These are phyloP conservation scores for Ostrea edulis DNA, from an alignment of 1,140 invertebrate species.

Conservation along the genomic window DNA sequence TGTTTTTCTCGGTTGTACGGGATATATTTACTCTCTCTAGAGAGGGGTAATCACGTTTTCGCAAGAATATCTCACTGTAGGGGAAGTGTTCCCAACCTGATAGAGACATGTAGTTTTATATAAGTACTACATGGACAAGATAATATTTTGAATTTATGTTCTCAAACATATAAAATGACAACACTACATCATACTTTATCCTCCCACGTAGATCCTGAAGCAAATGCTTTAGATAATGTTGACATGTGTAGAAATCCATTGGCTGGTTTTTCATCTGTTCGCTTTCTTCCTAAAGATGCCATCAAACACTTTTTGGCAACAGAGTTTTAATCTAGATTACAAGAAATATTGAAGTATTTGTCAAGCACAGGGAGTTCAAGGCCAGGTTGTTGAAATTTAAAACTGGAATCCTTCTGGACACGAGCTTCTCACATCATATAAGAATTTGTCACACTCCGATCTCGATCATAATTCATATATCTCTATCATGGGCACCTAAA, in stretches of 20 bases:
- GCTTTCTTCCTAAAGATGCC: neutral
- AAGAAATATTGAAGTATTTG: too few relatives aligned
- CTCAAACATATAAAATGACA: neutral
- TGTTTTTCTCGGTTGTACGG: too few relatives aligned
- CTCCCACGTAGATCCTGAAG: conserved; percentile 19
- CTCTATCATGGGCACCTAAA: too few relatives aligned
- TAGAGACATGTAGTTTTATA: too few relatives aligned
- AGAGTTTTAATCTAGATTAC: neutral
- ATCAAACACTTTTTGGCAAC: neutral
- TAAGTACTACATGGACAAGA: too few relatives aligned
- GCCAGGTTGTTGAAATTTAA: neutral
- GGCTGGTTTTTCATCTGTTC: conserved; percentile 20
- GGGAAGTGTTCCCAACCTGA: too few relatives aligned
- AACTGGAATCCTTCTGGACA: neutral
- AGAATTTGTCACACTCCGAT: neutral
- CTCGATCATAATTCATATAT: neutral
- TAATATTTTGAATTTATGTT: too few relatives aligned
- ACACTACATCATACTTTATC: neutral
- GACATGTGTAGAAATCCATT: neutral
- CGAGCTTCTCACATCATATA: neutral
- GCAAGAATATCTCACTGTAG: too few relatives aligned
- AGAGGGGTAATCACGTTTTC: too few relatives aligned
- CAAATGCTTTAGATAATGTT: conserved; percentile 19
- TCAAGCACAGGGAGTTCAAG: neutral
- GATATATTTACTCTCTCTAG: too few relatives aligned